Conservation (phyloP, 2,888 invertebrate genomes). For the Cheilosia impressa region DNA sequence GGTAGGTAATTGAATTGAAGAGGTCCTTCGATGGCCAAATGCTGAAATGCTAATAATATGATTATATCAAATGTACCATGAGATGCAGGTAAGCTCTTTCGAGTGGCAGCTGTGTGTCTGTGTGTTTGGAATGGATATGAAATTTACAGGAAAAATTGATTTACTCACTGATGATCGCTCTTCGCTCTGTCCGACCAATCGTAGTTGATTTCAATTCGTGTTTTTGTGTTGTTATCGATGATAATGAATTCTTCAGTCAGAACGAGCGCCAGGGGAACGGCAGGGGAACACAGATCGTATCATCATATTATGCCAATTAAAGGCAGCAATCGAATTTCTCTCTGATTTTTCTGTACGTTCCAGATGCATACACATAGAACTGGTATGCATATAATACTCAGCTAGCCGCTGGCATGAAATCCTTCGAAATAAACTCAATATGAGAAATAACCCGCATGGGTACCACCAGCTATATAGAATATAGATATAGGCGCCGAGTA, state of each 20-base stretch:
- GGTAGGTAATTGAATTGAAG: slow-evolving; percentile 52
- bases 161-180: slow-evolving; percentile 56
- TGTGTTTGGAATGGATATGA: slow-evolving; percentile 14
- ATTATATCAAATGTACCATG: slow-evolving; percentile 66
- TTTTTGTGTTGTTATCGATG: slow-evolving; percentile 68
- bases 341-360: slow-evolving; percentile 61
- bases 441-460: slow-evolving; percentile 72
- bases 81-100: slow-evolving; percentile 34
- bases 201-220: slow-evolving; percentile 65
- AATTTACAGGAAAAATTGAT: slow-evolving; percentile 57
- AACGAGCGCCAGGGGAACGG: neutral
- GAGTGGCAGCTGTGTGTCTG: neutral
- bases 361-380: slow-evolving; percentile 19
- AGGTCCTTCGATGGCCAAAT: slow-evolving; percentile 52
- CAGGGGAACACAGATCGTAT: slow-evolving; percentile 33
- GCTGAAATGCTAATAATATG: slow-evolving; percentile 62
- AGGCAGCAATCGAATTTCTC: slow-evolving; percentile 71
- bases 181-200: slow-evolving; percentile 34
- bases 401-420: slow-evolving; percentile 58
- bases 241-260: slow-evolving; percentile 53
- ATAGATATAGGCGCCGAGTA: slow-evolving; percentile 50
- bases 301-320: slow-evolving; percentile 73
- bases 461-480: slow-evolving; percentile 23
- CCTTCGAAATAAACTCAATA: slow-evolving; percentile 73
- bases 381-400: neutral